Conservation (phyloP, 1,140 invertebrate species). For the Danaus plexippus region DNA sequence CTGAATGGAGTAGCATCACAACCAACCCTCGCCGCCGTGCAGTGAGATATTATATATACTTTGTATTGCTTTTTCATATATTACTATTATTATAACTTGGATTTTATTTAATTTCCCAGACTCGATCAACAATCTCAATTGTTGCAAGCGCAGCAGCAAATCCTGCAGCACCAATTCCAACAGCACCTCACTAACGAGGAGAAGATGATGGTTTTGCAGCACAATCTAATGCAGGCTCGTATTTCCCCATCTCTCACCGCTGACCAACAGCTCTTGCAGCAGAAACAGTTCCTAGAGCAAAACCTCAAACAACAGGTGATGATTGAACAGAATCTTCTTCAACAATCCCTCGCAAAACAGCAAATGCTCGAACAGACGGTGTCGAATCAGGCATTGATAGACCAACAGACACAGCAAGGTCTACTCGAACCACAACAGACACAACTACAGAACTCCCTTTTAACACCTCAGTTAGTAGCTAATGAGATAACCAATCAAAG, state of each 20-base stretch:
- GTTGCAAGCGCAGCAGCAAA: conserved; percentile 66
- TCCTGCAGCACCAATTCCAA: conserved; percentile 68
- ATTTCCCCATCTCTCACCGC: conserved; percentile 56
- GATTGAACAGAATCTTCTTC: conserved; percentile 73
- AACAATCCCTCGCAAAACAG: conserved; percentile 47
- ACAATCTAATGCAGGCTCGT: conserved; percentile 68
- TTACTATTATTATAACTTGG: background rate
- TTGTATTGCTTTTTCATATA: background rate
- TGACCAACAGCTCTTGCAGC: conserved; percentile 59
- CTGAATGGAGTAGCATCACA: conserved; percentile 63
- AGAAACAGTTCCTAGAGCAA: conserved; percentile 53
- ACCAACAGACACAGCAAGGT: conserved; percentile 60
- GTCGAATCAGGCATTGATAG: conserved; percentile 55
- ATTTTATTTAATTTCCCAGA: conserved; percentile 27
- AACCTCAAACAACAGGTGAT: conserved; percentile 59
- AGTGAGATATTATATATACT: conserved; percentile 35
- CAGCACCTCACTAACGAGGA: conserved; percentile 68
- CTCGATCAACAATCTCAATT: conserved; percentile 68
- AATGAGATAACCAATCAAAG: conserved; percentile 64
- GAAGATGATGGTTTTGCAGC: conserved; percentile 63
- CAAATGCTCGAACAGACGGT: conserved; percentile 73
- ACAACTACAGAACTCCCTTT: conserved; percentile 36
- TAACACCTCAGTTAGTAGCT: conserved; percentile 47
- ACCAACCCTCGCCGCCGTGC: conserved; percentile 42
- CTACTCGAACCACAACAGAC: conserved; percentile 51